phyloP scores from a whole-genome alignment of 2,113 vertebrate genomes.

The Petrocephalus microphthalmus region DNA sequence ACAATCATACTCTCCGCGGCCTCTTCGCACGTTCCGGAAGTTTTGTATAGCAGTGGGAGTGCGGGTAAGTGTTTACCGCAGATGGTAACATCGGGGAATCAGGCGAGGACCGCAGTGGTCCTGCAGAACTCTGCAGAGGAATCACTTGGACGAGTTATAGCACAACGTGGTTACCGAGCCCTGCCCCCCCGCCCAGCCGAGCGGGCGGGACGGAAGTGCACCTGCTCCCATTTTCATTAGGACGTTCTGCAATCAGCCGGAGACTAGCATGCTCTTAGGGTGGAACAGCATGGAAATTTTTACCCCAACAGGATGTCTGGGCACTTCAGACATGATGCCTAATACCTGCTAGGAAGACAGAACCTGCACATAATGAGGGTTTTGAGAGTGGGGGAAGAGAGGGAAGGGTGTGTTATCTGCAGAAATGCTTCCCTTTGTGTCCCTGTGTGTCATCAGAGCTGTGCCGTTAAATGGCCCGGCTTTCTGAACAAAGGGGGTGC shows the following conservation, averaged over 20 bases:
- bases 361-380: constrained; percentile 3
- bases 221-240: constrained; percentile 12
- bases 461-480: neutral
- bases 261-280: constrained; percentile 67
- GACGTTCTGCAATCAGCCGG: constrained; percentile 12
- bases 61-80: constrained; percentile 80
- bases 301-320: constrained; percentile 72
- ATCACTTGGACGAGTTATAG: neutral
- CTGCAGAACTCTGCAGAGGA: neutral
- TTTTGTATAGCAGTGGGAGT: constrained; percentile 32
- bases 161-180: constrained; percentile 49
- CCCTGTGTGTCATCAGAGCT: neutral
- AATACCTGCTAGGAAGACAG: constrained; percentile 75
- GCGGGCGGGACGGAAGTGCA: constrained; percentile 18
- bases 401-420: neutral
- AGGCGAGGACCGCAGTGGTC: constrained; percentile 64
- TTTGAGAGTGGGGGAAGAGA: neutral
- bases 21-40: constrained; percentile 27
- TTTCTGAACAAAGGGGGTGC: too few relatives aligned
- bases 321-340: constrained; percentile 83
- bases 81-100: constrained; percentile 87
- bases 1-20: neutral
- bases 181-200: constrained; percentile 35
- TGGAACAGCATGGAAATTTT: constrained; percentile 84
- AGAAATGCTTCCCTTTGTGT: neutral